These are phyloP conservation scores for Poeciliopsis retropinna DNA, from an alignment of 2,113 vertebrate genomes.

Conservation along the genomic window DNA sequence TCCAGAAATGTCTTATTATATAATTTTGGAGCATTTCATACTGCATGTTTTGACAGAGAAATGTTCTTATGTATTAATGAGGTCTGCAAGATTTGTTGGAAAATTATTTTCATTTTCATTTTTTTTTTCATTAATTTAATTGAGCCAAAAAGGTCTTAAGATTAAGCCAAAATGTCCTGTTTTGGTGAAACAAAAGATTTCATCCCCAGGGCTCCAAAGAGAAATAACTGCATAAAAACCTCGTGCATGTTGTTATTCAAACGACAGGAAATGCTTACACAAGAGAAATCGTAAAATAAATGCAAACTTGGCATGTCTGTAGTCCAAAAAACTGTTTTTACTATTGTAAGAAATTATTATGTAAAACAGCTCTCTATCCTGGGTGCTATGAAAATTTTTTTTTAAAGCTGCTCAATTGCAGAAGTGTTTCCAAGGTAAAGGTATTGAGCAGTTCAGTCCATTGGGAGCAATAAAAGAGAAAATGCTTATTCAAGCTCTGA, in stretches of 20 bases:
- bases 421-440: constrained; percentile 1
- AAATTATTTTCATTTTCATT: too few species aligned
- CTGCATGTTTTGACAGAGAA: constrained; percentile 1
- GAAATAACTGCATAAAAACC: too few species aligned
- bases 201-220: background rate
- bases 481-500: constrained; percentile 1
- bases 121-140: too few species aligned
- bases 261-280: background rate
- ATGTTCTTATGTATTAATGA: too few species aligned
- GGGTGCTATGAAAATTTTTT: background rate
- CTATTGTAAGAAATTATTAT: constrained; percentile 3
- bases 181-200: background rate
- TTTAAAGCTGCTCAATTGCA: background rate
- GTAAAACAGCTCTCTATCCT: constrained; percentile 3
- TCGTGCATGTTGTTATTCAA: too few species aligned
- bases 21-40: constrained; percentile 23
- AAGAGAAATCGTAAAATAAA: background rate
- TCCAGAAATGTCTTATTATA: constrained; percentile 22
- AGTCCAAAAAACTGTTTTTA: background rate
- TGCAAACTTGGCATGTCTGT: background rate
- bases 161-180: too few species aligned
- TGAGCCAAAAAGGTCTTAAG: background rate
- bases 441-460: constrained; percentile 3
- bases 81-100: too few species aligned
- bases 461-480: background rate